phyloP scores from a whole-genome alignment of 2,113 vertebrate species.

The rat (Rattus norvegicus) region DNA sequence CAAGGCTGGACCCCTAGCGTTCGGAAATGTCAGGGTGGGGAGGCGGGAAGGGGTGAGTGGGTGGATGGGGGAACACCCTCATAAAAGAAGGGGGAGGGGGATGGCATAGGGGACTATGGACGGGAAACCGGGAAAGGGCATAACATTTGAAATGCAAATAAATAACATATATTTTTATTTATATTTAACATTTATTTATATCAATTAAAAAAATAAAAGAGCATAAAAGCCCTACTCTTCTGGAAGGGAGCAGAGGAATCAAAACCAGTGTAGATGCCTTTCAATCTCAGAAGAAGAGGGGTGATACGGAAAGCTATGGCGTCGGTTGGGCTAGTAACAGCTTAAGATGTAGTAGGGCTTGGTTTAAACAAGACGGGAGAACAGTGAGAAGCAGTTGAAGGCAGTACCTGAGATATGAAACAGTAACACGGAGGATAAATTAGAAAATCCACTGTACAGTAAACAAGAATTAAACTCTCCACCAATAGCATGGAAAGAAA shows the following conservation, averaged over 20 bases:
- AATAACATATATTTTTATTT: too few species aligned
- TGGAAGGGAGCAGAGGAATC: not conserved
- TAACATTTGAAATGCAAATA: too few species aligned
- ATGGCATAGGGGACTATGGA: too few species aligned
- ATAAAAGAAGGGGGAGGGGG: too few species aligned
- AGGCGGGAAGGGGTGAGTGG: too few species aligned
- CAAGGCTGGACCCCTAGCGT: too few species aligned
- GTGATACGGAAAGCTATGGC: not conserved
- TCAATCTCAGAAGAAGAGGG: not conserved
- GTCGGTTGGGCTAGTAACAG: not conserved
- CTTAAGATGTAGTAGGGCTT: not conserved
- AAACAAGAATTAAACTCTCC: not conserved
- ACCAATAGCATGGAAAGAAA: not conserved
- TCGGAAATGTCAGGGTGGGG: too few species aligned
- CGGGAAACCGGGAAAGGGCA: too few species aligned
- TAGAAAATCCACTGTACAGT: not conserved
- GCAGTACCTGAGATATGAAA: not conserved
- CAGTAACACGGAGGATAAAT: conserved; percentile 23
- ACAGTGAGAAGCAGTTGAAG: not conserved
- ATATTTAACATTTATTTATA: too few species aligned
- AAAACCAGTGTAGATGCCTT: not conserved
- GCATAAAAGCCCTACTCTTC: not conserved
- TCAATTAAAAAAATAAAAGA: not conserved
- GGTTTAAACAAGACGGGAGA: conserved; percentile 20
- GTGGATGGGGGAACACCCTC: too few species aligned